Base-by-base conservation (phyloP, 2,888 invertebrate species). In the Heteromyza rotundicornis region DNA sequence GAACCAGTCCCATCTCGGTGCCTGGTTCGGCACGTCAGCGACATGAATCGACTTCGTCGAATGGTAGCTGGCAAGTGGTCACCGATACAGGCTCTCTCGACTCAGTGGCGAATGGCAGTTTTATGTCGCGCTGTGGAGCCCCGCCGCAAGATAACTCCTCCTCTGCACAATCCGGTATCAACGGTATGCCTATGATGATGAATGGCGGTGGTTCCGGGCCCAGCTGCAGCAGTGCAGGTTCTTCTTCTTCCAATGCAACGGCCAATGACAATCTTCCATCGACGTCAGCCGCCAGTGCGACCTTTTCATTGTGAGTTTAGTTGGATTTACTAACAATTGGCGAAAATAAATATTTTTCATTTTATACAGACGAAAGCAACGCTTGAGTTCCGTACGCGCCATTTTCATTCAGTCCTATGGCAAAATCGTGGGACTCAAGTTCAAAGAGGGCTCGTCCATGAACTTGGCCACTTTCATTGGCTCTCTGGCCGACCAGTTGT, bases 41-140 rank as follows among this genome's bases (percentile, higher is more conserved):
- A 23, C 86, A 88, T 67, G 88, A 89, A 69, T 86, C 86, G 1
- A 81, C 83, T 55, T 87, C 88, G 14, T 87, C 88, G 35, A 78
- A 84, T 51, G 88, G 87, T 59, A 90, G 90, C 70, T 90, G 90
- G 90, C 89, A 89, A 77, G 86, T 90, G 76, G 88, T 90, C 63
- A 87, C 88, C 10, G 88, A 87, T 8, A 87, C 89, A 10, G 90
- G 90, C 17, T 90, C 90, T 76, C 75, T 82, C 53, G 82, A 82
- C 66, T 82, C 82, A 22, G 69, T 68, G 67, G 69, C 72, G 67
- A 78, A 79, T 57, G 77, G 77, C 63, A 82, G 80, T 68, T 79
- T 72, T 64, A 73, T 77, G 71, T 71, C 66, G 74, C 74, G 67
- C 2, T 71, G 53, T 22, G 44, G 16, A 20, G 51, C 53, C 7